A percentile compares a stretch with the other conserved stretches of the same genome.
Conservation (phyloP, 2,113 vertebrate genomes). For the Austrofundulus limnaeus region DNA sequence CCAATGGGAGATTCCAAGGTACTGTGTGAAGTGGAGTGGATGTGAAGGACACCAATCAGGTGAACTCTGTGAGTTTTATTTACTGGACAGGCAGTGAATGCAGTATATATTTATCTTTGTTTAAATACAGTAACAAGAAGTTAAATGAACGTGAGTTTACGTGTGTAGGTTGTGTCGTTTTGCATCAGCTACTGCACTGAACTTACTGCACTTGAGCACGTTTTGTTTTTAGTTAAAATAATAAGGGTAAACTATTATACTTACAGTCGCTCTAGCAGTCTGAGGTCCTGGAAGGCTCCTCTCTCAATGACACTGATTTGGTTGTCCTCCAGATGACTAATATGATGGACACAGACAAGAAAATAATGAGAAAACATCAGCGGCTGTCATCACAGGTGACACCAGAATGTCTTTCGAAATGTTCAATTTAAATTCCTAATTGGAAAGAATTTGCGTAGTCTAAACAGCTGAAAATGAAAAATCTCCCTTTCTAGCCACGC, state of each 20-base stretch:
- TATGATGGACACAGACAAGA: slow-evolving; percentile 34
- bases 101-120: background rate
- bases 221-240: background rate
- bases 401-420: background rate
- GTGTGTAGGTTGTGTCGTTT: background rate
- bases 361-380: slow-evolving; percentile 1
- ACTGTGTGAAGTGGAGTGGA: slow-evolving; percentile 54
- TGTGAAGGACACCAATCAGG: slow-evolving; percentile 30
- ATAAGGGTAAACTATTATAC: slow-evolving; percentile 58
- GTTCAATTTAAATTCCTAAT: slow-evolving; percentile 9
- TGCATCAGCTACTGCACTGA: background rate
- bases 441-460: background rate
- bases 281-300: slow-evolving; percentile 96
- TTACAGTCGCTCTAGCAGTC: slow-evolving; percentile 96
- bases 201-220: background rate
- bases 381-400: background rate
- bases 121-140: background rate
- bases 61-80: slow-evolving; percentile 12
- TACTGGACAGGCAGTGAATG: slow-evolving; percentile 12
- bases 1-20: slow-evolving; percentile 60
- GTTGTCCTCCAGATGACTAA: slow-evolving; percentile 96
- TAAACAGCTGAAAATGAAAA: slow-evolving; percentile 31
- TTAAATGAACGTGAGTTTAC: background rate
- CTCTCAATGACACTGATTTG: slow-evolving; percentile 94
- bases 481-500: slow-evolving; percentile 34